Conservation (phyloP, 2,888 invertebrate species). For the Cephalotes varians region DNA sequence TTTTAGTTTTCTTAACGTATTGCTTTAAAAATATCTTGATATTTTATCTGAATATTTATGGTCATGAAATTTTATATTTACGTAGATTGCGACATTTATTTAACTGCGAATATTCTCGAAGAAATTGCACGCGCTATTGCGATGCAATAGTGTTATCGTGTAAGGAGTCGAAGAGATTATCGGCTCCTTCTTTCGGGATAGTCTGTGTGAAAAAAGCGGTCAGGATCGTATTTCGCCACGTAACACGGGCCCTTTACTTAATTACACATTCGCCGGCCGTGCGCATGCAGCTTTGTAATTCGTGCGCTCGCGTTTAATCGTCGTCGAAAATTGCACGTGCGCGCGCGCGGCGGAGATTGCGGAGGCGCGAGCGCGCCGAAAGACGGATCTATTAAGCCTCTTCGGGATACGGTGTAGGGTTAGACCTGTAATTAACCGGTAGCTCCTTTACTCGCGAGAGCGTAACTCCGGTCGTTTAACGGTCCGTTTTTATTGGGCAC, state of each 20-base stretch:
- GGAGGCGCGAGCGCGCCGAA: conserved; percentile 67
- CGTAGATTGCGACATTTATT: neutral
- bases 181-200: neutral
- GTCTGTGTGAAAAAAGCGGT: conserved; percentile 14
- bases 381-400: conserved; percentile 83
- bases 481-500: conserved; percentile 83
- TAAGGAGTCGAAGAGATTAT: conserved; percentile 10
- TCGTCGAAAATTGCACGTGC: conserved; percentile 56
- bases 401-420: conserved; percentile 75
- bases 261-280: conserved; percentile 45
- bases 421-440: conserved; percentile 86
- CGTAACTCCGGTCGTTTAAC: conserved; percentile 77
- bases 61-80: neutral
- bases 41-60: neutral
- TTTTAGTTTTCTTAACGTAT: neutral
- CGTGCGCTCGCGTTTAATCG: conserved; percentile 48
- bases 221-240: conserved; percentile 42
- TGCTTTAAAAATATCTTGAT: neutral
- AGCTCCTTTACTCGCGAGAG: conserved; percentile 84
- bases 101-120: neutral
- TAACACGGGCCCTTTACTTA: conserved; percentile 47
- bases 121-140: neutral
- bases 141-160: neutral
- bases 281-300: conserved; percentile 59
- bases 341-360: conserved; percentile 48